Percentiles rank a stretch among this genome's conserved stretches.
Evolutionary conservation across 2,797 vertebrate genomes (phyloP).

Genomic region (Salarias fasciatus): DNA sequence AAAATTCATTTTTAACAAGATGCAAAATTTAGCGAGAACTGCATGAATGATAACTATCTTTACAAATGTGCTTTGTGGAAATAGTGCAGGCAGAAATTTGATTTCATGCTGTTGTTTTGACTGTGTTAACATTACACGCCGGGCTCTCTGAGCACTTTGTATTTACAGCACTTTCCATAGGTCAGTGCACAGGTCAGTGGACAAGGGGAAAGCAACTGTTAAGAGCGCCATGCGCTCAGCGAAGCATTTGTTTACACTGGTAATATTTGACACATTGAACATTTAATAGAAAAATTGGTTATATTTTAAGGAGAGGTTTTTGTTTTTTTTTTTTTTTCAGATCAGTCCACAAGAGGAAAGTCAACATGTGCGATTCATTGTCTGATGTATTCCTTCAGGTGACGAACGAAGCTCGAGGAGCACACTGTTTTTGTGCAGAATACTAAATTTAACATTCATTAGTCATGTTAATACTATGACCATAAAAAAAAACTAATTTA

Average conservation of each 20-base stretch:
- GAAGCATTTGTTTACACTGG: background rate
- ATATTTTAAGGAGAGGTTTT: too few species aligned
- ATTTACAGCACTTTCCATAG: slow-evolving; percentile 5
- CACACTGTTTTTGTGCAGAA: background rate
- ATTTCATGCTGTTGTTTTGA: background rate
- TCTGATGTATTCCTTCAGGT: background rate
- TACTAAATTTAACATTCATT: too few species aligned
- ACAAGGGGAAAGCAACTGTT: slow-evolving; percentile 7
- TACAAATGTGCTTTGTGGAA: background rate
- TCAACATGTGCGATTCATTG: background rate
- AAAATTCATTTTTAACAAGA: too few species aligned
- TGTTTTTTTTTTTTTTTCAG: too few species aligned
- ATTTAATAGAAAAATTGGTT: background rate
- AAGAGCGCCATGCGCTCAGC: slow-evolving; percentile 6
- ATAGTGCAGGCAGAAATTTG: background rate
- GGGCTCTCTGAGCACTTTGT: slow-evolving; percentile 16
- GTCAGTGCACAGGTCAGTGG: slow-evolving; percentile 14
- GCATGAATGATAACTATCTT: background rate
- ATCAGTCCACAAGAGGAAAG: background rate
- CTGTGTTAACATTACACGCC: slow-evolving; percentile 1
- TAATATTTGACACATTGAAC: background rate
- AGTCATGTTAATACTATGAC: too few species aligned
- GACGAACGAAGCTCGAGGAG: background rate
- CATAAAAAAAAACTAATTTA: too few species aligned
- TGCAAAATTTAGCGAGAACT: too few species aligned